A percentile compares a stretch with the other conserved stretches of the same genome.
Conservation (phyloP, 2,888 invertebrate species). For the Hedya salicella region DNA sequence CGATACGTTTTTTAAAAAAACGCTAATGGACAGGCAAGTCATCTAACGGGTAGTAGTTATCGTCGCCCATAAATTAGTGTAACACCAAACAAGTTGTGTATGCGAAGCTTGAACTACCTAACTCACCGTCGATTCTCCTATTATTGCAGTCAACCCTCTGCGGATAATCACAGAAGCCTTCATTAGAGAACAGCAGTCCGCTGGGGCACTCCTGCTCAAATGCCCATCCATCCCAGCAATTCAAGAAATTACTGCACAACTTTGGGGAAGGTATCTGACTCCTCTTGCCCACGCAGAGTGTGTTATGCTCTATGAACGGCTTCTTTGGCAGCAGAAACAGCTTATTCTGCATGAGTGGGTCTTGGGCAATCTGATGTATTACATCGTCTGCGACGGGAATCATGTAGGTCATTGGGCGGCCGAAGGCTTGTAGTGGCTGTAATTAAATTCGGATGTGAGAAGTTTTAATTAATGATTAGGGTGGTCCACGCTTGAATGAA, state of each 20-base stretch:
- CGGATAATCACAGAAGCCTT: constrained; percentile 87
- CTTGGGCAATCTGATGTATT: constrained; percentile 66
- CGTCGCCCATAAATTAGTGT: too few relatives aligned
- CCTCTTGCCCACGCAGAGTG: constrained; percentile 76
- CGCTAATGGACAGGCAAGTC: too few relatives aligned
- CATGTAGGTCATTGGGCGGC: constrained; percentile 65
- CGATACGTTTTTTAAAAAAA: too few relatives aligned
- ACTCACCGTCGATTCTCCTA: constrained; percentile 72
- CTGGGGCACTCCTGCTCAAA: constrained; percentile 87
- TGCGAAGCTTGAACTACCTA: too few relatives aligned
- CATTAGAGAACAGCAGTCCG: constrained; percentile 85
- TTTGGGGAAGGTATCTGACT: constrained; percentile 87
- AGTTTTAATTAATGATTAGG: background rate
- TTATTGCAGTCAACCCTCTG: constrained; percentile 86
- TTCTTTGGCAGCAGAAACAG: constrained; percentile 63
- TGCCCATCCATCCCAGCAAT: constrained; percentile 89
- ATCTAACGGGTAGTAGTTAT: too few relatives aligned
- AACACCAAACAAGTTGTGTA: too few relatives aligned
- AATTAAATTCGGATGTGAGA: constrained; percentile 28
- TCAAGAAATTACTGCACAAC: constrained; percentile 86
- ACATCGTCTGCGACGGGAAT: constrained; percentile 77
- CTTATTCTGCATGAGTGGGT: constrained; percentile 72
- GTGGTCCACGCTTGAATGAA: too few relatives aligned
- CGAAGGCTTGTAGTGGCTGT: constrained; percentile 56
- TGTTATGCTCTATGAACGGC: constrained; percentile 64